Conservation (phyloP, 2,888 invertebrate species). For the Tenodera sinensis region DNA sequence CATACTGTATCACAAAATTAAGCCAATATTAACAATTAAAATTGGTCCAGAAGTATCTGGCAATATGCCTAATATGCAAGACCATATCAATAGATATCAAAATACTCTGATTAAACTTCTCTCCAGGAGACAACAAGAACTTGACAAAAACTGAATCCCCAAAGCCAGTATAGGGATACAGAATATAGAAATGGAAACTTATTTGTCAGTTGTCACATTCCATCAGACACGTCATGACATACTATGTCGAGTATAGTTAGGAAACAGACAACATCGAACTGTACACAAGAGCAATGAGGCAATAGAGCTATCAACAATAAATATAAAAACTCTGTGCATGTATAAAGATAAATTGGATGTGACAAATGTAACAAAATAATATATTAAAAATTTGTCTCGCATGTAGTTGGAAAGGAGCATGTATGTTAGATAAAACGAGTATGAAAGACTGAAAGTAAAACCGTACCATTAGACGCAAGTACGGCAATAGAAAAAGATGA, state of each 20-base stretch:
- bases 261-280: slow-evolving; percentile 21
- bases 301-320: slow-evolving; percentile 17
- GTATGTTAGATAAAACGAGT: slow-evolving; percentile 4
- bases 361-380: slow-evolving; percentile 20
- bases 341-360: slow-evolving; percentile 17
- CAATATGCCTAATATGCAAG: slow-evolving; percentile 1
- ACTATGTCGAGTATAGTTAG: slow-evolving; percentile 1
- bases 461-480: slow-evolving; percentile 1
- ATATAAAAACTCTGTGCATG: slow-evolving; percentile 22
- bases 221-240: slow-evolving; percentile 7
- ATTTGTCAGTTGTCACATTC: slow-evolving; percentile 23
- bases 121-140: neutral
- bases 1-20: neutral
- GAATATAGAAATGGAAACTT: slow-evolving; percentile 11
- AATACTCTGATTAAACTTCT: neutral
- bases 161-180: neutral
- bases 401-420: slow-evolving; percentile 8
- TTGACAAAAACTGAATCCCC: neutral
- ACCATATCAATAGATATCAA: neutral
- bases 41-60: slow-evolving; percentile 7
- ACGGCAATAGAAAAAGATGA: slow-evolving; percentile 3
- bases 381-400: slow-evolving; percentile 12
- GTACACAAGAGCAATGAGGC: slow-evolving; percentile 20
- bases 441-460: slow-evolving; percentile 19
- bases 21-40: slow-evolving; percentile 4